Evolutionary conservation across 2,113 vertebrate genomes (phyloP), one percentile per base, ranked within the genome.

Genomic region (Chaenocephalus aceratus): DNA sequence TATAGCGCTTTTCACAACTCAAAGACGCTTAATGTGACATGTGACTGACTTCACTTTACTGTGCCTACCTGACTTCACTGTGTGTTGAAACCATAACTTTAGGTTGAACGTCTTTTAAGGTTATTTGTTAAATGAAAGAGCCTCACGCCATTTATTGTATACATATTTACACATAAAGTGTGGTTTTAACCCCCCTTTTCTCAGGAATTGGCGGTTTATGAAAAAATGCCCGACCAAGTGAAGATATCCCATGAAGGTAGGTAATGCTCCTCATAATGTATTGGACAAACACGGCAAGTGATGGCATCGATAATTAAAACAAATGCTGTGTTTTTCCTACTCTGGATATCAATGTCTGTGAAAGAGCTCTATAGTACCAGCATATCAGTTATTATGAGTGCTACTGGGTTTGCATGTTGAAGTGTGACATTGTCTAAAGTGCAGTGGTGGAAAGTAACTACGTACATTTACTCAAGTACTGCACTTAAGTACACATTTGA

Each of bases 241-340:
- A 93, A 93, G 77, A 94, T 95, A 46, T 89, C 93, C 7, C 76
- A 90, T 52, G 70, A 93, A 94, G 95, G 95, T 95, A 94, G 95
- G 95, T 95, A 86, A 72, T 30, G 15, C 10, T 3, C 11, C 51
- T 3, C 5, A 51, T 23, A 15, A 21, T 0, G 11, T 9, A 65
- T 12, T 15, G 51, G 41, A 18, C 15, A 10, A 7, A 0, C 5
- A 15, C 14, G 15, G 15, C 14, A 51, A 51, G 16, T 41, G 5
- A 41, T 41, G 36, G 36, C 7, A 41, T 41, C 30, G 30, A 30
- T 30, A 30, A 30, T 30, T 30, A 30, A 30, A 30, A 30, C 30
- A 30, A 30, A 30, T 30, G 30, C 30, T 51, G 49, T 15, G 49
- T 34, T 59, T 15, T 34, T 59, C 26, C 26, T 59, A 13, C 13